Conservation (phyloP, 2,113 vertebrate genomes). For the Urocolius indicus region DNA sequence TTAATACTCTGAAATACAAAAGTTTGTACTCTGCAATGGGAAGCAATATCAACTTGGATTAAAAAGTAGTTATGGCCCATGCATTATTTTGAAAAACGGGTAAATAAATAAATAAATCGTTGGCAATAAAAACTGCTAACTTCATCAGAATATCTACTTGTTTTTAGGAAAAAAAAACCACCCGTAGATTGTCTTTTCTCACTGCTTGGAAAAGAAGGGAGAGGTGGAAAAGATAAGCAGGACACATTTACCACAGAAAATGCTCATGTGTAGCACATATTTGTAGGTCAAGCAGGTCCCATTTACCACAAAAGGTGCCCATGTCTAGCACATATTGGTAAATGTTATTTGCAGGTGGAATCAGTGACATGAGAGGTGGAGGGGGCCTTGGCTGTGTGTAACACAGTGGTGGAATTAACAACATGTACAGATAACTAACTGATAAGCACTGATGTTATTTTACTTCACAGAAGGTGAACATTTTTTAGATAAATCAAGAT, state of each 20-base stretch:
- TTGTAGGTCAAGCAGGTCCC: too few species aligned
- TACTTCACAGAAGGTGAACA: background rate
- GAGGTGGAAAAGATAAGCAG: background rate
- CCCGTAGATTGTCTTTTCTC: background rate
- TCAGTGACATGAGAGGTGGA: background rate
- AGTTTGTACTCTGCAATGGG: background rate
- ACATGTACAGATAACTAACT: background rate
- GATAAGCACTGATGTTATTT: rapidly evolving
- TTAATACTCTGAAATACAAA: background rate
- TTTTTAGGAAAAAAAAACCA: background rate
- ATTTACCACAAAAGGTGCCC: too few species aligned
- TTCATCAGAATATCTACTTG: background rate
- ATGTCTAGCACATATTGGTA: background rate
- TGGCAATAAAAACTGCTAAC: background rate
- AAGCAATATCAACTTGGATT: background rate
- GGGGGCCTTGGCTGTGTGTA: background rate
- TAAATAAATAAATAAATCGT: background rate
- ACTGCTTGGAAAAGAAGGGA: background rate
- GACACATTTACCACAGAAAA: background rate
- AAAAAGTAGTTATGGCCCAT: background rate
- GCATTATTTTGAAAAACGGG: background rate
- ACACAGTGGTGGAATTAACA: background rate
- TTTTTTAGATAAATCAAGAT: background rate
- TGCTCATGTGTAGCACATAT: too few species aligned
- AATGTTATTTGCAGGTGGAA: background rate